These are phyloP conservation scores for Ectropis grisescens DNA, from an alignment of 1,140 invertebrate genomes.

Conservation along the genomic window DNA sequence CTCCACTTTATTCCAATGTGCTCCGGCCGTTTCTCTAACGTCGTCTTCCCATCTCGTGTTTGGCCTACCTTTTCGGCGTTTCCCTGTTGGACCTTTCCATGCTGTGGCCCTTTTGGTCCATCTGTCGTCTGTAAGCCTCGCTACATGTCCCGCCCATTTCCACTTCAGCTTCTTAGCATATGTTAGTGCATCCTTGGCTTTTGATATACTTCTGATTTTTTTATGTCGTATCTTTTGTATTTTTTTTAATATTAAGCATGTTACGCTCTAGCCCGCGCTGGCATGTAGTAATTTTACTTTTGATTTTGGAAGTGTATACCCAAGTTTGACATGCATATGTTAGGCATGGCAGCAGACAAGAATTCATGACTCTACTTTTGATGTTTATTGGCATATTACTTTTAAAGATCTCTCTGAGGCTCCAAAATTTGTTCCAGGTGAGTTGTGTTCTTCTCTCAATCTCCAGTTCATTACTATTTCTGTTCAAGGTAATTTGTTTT, in stretches of 20 bases:
- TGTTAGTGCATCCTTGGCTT: no score
- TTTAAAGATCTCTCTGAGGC: constrained; percentile 14
- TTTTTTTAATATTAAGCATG: constrained; percentile 7
- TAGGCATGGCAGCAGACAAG: constrained; percentile 7
- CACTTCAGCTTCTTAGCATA: no score
- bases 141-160: no score
- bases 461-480: constrained; percentile 10
- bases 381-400: constrained; percentile 11
- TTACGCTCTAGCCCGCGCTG: no score
- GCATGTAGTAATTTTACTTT: constrained; percentile 7
- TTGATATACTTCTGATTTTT: no score
- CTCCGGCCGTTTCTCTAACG: constrained; percentile 5
- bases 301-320: constrained; percentile 6
- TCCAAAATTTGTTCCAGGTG: constrained; percentile 19
- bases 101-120: no score
- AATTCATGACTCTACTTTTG: constrained; percentile 10
- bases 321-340: constrained; percentile 10
- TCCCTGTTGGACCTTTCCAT: constrained; percentile 11
- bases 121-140: no score
- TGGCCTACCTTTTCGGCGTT: constrained; percentile 11
- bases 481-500: no score
- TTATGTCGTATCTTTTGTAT: no score
- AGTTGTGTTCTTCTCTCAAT: constrained; percentile 13
- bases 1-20: constrained; percentile 4
- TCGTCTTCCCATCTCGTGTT: constrained; percentile 12